phyloP scores from a whole-genome alignment of 1,140 invertebrate genomes.

The Drosophila burlai region DNA sequence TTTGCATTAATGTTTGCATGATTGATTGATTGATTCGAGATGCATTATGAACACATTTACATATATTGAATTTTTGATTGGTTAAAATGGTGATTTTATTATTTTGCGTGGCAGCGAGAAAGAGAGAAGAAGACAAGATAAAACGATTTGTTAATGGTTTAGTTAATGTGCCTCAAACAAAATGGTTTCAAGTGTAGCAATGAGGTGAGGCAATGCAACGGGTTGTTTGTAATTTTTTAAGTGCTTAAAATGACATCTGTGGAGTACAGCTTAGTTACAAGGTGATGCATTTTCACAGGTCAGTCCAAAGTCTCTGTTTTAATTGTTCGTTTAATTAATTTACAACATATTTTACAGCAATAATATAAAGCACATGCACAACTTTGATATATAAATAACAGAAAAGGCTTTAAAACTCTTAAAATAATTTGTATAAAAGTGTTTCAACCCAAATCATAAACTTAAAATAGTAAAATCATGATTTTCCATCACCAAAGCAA shows the following conservation, averaged over 20 bases:
- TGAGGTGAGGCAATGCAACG: slow-evolving; percentile 15
- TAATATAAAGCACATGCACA: neutral
- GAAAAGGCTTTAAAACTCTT: neutral
- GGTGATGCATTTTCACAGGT: neutral
- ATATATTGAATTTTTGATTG: slow-evolving; percentile 21
- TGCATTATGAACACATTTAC: slow-evolving; percentile 46
- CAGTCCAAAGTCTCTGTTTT: slow-evolving; percentile 1
- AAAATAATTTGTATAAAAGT: too few species aligned
- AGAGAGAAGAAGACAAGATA: slow-evolving; percentile 82
- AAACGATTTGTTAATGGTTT: slow-evolving; percentile 77
- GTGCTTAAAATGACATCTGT: neutral
- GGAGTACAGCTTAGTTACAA: slow-evolving; percentile 16
- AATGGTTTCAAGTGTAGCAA: neutral
- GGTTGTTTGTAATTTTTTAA: neutral
- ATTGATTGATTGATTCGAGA: slow-evolving; percentile 15
- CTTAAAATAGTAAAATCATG: neutral
- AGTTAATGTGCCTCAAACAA: slow-evolving; percentile 41
- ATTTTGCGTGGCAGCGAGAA: slow-evolving; percentile 63
- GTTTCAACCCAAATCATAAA: neutral
- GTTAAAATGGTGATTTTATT: slow-evolving; percentile 60
- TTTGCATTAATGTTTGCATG: slow-evolving; percentile 19
- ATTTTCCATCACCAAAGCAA: slow-evolving; percentile 50
- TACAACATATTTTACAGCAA: neutral
- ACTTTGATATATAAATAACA: neutral
- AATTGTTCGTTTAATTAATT: neutral